Evolutionary conservation across 2,888 invertebrate genomes (phyloP), one percentile per base, ranked within the genome.

Genomic region (Fragum fragum): DNA sequence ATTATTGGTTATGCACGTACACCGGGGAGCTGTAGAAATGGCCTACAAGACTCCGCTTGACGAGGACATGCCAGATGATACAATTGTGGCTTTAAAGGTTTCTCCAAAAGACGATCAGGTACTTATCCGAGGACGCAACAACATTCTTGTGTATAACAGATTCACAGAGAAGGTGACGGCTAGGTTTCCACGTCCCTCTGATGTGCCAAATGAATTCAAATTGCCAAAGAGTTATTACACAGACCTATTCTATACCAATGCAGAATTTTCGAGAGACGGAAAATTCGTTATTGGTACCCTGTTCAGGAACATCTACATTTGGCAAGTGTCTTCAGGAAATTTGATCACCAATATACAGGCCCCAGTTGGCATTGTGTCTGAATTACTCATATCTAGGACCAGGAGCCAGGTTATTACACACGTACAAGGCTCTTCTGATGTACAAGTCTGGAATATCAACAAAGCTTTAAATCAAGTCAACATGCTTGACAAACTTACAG

Each of bases 301-400:
- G n/a, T 93, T 94, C 85, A 79, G 94, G 32, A 93, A 92, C 75
- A 88, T 94, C 29, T 94, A 93, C 75, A 80, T 94, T 21, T 94
- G 94, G 94, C 86, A 92, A 29, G 79, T 93, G 28, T 85, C 86
- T 6, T 84, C 86, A 1, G 84, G 90, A 9, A 77, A 82, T 52
- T 81, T 88, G n/a, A 82, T 92, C 2, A 89, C 91, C 7, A 90
- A 89, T 14, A 88, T 93, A 6, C 91, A 92, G 77, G 92, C 94
- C 9, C 94, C 94, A 1, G 91, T 94, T 18, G 94, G 94, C 6
- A 88, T 93, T 26, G 90, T 94, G 61, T 85, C 88, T 6, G 78
- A 87, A 36, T 76, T 94, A 53, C 73, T 92, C 16, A 90, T 93
- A 6, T 90, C 92, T 2, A 76, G 68, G 18, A 81, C 89, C 5